phyloP scores from a whole-genome alignment of 2,888 invertebrate genomes.

The Tetragnatha montana region DNA sequence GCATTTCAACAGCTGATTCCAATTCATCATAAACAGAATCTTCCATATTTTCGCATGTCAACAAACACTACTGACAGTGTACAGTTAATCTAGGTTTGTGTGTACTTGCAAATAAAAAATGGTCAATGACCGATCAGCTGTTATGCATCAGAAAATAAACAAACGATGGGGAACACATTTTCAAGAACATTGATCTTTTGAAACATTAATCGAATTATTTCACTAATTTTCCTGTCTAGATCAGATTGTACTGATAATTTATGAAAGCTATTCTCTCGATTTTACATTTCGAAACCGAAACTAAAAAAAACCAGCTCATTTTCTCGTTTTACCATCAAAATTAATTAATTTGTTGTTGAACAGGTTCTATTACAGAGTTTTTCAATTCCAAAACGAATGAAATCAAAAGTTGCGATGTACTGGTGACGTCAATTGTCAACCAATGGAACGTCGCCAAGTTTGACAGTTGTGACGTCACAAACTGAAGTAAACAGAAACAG shows the following conservation, averaged over 20 bases:
- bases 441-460: conserved; percentile 68
- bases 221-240: too few species aligned
- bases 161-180: too few species aligned
- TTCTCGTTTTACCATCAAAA: too few species aligned
- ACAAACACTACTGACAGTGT: conserved; percentile 34
- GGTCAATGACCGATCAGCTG: too few species aligned
- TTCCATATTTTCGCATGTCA: conserved; percentile 60
- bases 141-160: too few species aligned
- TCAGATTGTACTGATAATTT: too few species aligned
- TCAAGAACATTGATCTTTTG: too few species aligned
- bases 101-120: too few species aligned
- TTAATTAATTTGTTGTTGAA: neutral
- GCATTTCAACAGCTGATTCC: conserved; percentile 60
- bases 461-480: conserved; percentile 68
- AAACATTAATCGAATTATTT: too few species aligned
- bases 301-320: too few species aligned
- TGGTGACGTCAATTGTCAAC: conserved; percentile 34
- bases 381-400: neutral
- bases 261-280: too few species aligned
- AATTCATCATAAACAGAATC: conserved; percentile 53
- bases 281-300: too few species aligned
- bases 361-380: neutral
- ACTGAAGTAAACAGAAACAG: conserved; percentile 66
- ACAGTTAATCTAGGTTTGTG: conserved; percentile 17
- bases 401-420: neutral